A percentile compares a stretch with the other conserved stretches of the same genome.
Conservation (phyloP, 2,888 invertebrate genomes). For the Timema podura region DNA sequence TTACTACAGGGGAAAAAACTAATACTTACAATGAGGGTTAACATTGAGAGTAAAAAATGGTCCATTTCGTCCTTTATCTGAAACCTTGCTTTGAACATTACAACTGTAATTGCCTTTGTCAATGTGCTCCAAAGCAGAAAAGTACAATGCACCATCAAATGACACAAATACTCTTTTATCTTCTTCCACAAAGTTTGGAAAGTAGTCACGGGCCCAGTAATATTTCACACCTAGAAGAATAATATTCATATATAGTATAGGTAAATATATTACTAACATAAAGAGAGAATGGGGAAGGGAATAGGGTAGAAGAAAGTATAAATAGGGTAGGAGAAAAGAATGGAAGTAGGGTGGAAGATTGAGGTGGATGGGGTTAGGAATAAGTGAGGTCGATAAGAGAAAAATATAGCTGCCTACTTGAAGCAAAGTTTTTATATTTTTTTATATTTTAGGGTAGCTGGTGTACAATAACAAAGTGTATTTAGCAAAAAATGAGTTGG, state of each 20-base stretch:
- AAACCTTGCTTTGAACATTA: constrained; percentile 82
- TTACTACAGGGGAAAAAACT: not conserved
- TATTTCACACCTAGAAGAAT: constrained; percentile 63
- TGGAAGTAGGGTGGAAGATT: too few species aligned
- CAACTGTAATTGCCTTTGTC: constrained; percentile 90
- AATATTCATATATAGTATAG: constrained; percentile 6
- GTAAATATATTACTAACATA: not conserved
- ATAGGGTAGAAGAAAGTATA: too few species aligned
- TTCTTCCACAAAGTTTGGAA: constrained; percentile 90
- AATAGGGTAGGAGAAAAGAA: too few species aligned
- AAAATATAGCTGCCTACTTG: too few species aligned
- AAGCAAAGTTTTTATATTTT: too few species aligned
- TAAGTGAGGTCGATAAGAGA: too few species aligned
- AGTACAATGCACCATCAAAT: constrained; percentile 88
- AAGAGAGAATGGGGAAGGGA: too few species aligned
- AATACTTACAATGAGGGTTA: constrained; percentile 66
- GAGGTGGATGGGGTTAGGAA: too few species aligned
- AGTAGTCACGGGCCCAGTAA: constrained; percentile 86
- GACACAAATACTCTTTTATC: constrained; percentile 91
- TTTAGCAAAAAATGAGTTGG: too few species aligned
- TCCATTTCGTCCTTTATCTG: constrained; percentile 83
- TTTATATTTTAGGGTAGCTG: too few species aligned
- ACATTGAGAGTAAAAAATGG: constrained; percentile 82
- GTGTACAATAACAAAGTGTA: too few species aligned
- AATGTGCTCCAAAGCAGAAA: constrained; percentile 86